These are phyloP conservation scores for Orthonychiurus folsomi DNA, from an alignment of 2,888 invertebrate genomes.

Conservation along the genomic window DNA sequence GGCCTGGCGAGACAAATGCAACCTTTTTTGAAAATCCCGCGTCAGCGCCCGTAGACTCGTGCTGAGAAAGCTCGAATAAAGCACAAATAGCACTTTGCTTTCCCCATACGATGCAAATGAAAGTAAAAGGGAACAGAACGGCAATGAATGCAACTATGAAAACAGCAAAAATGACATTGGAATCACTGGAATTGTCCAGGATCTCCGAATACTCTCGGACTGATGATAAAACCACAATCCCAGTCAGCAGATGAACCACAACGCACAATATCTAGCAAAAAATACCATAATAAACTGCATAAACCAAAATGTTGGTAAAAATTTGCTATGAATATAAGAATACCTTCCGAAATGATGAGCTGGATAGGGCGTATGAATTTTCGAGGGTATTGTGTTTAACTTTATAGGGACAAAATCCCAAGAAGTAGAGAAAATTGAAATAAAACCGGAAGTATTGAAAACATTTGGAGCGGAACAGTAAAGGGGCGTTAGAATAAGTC, in stretches of 20 bases:
- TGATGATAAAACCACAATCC: background rate
- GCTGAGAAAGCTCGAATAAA: background rate
- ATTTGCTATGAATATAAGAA: background rate
- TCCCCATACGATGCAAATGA: background rate
- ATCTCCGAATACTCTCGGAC: background rate
- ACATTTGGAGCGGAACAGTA: background rate
- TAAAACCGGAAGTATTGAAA: background rate
- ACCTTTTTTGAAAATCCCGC: too few relatives aligned
- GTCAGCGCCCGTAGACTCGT: too few relatives aligned
- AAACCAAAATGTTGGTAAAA: too few relatives aligned
- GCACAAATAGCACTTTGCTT: background rate
- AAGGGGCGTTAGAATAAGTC: too few relatives aligned
- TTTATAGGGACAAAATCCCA: background rate
- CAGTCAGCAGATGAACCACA: background rate
- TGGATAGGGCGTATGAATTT: background rate
- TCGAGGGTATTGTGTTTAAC: background rate
- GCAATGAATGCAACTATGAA: background rate
- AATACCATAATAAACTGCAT: too few relatives aligned
- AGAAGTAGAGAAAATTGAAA: background rate
- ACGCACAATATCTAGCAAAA: background rate
- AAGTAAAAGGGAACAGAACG: background rate
- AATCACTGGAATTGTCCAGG: background rate
- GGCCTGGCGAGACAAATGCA: background rate
- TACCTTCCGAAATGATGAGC: background rate
- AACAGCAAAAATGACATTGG: background rate